A percentile compares a stretch with the other conserved stretches of the same genome.
Evolutionary conservation across 1,140 invertebrate species (phyloP).

Genomic region (Drosophila ercepeae): DNA sequence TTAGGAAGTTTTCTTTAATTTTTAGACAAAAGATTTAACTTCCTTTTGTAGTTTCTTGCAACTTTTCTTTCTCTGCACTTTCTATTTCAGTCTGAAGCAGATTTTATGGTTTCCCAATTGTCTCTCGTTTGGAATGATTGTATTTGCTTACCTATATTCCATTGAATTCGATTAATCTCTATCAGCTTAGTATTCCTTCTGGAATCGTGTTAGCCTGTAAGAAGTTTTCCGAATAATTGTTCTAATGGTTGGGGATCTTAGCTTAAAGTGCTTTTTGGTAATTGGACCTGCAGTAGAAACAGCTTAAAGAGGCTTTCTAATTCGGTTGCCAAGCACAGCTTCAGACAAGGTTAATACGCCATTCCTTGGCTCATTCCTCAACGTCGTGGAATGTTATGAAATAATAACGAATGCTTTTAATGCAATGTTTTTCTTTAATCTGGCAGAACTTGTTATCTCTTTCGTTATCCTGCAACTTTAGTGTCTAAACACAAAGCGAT

Average conservation of each 20-base stretch:
- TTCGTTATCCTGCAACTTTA: not conserved
- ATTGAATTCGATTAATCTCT: conserved; percentile 37
- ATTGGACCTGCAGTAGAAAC: conserved; percentile 26
- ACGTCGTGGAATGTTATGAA: conserved; percentile 3
- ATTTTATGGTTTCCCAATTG: conserved; percentile 7
- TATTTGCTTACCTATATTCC: conserved; percentile 33
- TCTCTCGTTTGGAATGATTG: conserved; percentile 4
- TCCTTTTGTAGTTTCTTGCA: too few species aligned
- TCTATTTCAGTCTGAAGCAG: conserved; percentile 7
- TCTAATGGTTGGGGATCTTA: conserved; percentile 33
- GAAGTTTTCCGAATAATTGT: conserved; percentile 52
- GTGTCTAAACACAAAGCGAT: not conserved
- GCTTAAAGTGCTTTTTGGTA: conserved; percentile 31
- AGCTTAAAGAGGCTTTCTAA: conserved; percentile 24
- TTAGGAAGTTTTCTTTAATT: too few species aligned
- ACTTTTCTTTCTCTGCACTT: not conserved
- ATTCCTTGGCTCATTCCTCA: not conserved
- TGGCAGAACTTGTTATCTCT: not conserved
- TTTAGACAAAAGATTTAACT: too few species aligned
- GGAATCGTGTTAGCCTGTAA: conserved; percentile 12
- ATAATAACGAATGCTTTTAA: conserved; percentile 7
- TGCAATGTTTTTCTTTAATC: not conserved
- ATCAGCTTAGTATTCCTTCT: conserved; percentile 16
- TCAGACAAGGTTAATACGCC: conserved; percentile 2
- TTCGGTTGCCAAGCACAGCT: conserved; percentile 8